These are phyloP conservation scores for Stigmatopora nigra DNA, from an alignment of 2,113 vertebrate genomes.

Conservation along the genomic window DNA sequence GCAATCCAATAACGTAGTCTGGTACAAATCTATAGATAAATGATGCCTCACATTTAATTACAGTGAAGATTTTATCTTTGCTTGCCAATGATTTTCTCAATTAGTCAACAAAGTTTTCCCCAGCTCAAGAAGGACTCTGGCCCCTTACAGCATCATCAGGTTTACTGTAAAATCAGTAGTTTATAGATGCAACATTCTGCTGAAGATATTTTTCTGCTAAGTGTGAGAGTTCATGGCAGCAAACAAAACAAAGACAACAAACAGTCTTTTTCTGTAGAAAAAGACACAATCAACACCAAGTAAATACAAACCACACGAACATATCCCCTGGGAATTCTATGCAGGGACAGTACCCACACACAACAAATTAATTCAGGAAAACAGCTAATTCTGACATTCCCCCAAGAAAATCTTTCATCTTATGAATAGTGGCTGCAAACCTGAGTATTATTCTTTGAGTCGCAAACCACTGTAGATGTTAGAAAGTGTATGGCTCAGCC, in stretches of 20 bases:
- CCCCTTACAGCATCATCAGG: conserved; percentile 20
- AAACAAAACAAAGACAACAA: conserved; percentile 37
- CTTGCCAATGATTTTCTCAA: conserved; percentile 62
- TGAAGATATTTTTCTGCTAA: conserved; percentile 17
- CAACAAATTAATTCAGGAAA: conserved; percentile 63
- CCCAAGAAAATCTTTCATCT: conserved; percentile 71
- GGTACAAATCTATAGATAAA: conserved; percentile 67
- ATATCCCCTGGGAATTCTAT: conserved; percentile 51
- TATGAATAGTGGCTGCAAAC: conserved; percentile 69
- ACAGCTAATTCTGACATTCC: conserved; percentile 65
- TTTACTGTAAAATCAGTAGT: neutral
- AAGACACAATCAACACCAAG: conserved; percentile 48
- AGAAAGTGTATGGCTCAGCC: conserved; percentile 55
- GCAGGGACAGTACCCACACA: conserved; percentile 51
- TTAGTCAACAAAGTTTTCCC: conserved; percentile 61
- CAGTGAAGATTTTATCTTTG: conserved; percentile 64
- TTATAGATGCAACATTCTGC: conserved; percentile 16
- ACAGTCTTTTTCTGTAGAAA: conserved; percentile 39
- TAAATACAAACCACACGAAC: conserved; percentile 52
- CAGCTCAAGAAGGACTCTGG: conserved; percentile 50
- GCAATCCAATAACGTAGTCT: conserved; percentile 66
- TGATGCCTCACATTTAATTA: conserved; percentile 71
- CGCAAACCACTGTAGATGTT: conserved; percentile 63
- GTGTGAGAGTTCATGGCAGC: conserved; percentile 19
- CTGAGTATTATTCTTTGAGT: conserved; percentile 60